Percentiles rank a stretch among this genome's conserved stretches.
These are phyloP conservation scores for Palloptera scutellata DNA, from an alignment of 2,888 invertebrate species.

Conservation along the genomic window DNA sequence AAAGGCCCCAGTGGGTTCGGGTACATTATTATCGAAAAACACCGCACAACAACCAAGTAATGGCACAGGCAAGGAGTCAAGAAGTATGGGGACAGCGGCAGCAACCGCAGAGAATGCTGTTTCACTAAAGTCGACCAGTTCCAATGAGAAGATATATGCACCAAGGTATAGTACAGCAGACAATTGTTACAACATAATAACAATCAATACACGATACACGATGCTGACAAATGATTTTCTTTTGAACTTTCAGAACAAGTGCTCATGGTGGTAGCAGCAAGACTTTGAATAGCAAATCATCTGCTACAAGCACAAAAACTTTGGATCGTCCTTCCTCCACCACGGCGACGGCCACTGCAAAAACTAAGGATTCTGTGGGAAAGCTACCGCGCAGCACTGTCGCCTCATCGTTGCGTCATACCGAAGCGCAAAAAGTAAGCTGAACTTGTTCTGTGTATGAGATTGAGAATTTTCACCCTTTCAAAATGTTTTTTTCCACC, in stretches of 20 bases:
- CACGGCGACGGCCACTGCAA: background rate
- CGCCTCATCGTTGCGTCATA: conserved; percentile 49
- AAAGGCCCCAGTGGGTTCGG: conserved; percentile 17
- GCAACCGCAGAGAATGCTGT: conserved; percentile 26
- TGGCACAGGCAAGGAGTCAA: conserved; percentile 16
- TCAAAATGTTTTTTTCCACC: background rate
- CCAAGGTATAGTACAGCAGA: conserved; percentile 34
- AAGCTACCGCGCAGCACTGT: conserved; percentile 36
- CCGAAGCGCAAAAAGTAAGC: conserved; percentile 56
- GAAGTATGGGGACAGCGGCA: background rate
- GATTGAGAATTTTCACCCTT: conserved; percentile 21
- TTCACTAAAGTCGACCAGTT: conserved; percentile 35
- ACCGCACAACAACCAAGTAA: background rate
- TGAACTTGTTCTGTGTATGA: conserved; percentile 42
- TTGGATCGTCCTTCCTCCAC: conserved; percentile 4
- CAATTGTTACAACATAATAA: too few species aligned
- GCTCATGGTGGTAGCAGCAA: conserved; percentile 15
- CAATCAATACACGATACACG: too few species aligned
- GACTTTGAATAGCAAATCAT: conserved; percentile 15
- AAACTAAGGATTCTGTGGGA: conserved; percentile 26
- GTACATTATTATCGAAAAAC: conserved; percentile 1
- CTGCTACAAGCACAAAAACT: conserved; percentile 4
- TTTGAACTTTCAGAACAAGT: too few species aligned
- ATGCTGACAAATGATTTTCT: too few species aligned
- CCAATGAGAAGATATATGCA: conserved; percentile 34